These are phyloP conservation scores for Entosphenus tridentatus DNA, from an alignment of 2,113 vertebrate species.

Conservation along the genomic window DNA sequence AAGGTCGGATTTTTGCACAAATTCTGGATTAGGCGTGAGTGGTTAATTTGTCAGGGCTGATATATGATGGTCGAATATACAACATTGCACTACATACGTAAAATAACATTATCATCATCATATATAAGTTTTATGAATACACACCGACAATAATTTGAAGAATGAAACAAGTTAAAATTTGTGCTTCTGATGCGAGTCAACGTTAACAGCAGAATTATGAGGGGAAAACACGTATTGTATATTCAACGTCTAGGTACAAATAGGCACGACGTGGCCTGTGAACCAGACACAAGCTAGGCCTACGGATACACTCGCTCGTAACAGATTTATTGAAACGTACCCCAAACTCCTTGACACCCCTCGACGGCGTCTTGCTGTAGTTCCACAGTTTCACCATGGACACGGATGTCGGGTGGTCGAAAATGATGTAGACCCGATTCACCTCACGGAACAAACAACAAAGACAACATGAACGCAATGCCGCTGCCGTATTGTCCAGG, in stretches of 20 bases:
- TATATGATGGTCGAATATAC: too few relatives aligned
- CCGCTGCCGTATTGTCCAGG: too few relatives aligned
- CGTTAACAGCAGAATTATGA: neutral
- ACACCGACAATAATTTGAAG: neutral
- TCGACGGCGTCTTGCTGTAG: constrained; percentile 70
- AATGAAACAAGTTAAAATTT: neutral
- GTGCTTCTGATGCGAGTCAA: neutral
- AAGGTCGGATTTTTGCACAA: too few relatives aligned
- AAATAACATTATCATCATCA: too few relatives aligned
- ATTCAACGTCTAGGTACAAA: neutral
- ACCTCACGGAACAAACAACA: constrained; percentile 28
- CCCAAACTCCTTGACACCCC: constrained; percentile 94
- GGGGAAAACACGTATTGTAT: neutral
- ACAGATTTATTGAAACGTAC: constrained; percentile 23
- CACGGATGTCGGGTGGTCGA: constrained; percentile 63
- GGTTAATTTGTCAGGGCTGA: too few relatives aligned
- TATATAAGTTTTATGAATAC: too few relatives aligned
- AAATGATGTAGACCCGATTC: constrained; percentile 83
- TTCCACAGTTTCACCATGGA: constrained; percentile 98
- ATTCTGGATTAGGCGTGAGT: too few relatives aligned
- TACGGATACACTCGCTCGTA: neutral
- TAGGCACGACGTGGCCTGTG: too few relatives aligned
- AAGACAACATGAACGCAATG: neutral
- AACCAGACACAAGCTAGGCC: too few relatives aligned
- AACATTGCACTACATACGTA: too few relatives aligned